Conservation (phyloP, 2,888 invertebrate species). For the Abrostola triplasia region DNA sequence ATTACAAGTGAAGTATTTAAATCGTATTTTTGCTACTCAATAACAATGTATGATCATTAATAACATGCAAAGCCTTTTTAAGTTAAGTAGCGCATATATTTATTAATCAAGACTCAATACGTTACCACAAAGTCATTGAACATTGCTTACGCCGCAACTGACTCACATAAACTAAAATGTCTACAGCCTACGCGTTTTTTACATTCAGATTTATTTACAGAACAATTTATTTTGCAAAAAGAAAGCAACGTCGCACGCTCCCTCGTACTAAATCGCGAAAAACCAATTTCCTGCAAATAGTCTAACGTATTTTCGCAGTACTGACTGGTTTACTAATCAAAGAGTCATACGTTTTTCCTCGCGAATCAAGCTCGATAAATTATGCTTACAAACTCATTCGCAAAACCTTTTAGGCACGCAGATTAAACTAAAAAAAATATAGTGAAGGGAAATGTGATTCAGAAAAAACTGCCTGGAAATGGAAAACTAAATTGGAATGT, state of each 20-base stretch:
- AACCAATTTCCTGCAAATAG: conserved; percentile 53
- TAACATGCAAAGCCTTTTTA: too few relatives aligned
- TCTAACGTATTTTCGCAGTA: conserved; percentile 40
- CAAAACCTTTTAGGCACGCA: conserved; percentile 44
- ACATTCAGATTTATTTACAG: conserved; percentile 35
- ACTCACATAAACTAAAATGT: conserved; percentile 1
- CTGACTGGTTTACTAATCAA: conserved; percentile 43
- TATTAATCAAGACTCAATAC: conserved; percentile 1
- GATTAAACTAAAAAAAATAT: conserved; percentile 55
- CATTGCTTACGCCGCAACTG: background rate
- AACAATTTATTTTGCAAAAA: conserved; percentile 44
- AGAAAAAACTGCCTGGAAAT: conserved; percentile 74
- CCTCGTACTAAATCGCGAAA: conserved; percentile 47
- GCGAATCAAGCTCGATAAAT: conserved; percentile 35
- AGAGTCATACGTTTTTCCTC: conserved; percentile 39
- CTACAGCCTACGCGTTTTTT: conserved; percentile 17
- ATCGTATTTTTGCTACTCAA: too few relatives aligned
- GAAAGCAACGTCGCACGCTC: conserved; percentile 25
- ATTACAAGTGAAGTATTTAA: too few relatives aligned
- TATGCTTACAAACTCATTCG: conserved; percentile 32
- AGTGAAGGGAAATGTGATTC: conserved; percentile 61
- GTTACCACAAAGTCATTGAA: conserved; percentile 3
- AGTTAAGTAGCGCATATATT: background rate
- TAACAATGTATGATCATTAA: too few relatives aligned
- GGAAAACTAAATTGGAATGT: conserved; percentile 82